Conservation (phyloP, 2,888 invertebrate species). For the Escarpia spicata region DNA sequence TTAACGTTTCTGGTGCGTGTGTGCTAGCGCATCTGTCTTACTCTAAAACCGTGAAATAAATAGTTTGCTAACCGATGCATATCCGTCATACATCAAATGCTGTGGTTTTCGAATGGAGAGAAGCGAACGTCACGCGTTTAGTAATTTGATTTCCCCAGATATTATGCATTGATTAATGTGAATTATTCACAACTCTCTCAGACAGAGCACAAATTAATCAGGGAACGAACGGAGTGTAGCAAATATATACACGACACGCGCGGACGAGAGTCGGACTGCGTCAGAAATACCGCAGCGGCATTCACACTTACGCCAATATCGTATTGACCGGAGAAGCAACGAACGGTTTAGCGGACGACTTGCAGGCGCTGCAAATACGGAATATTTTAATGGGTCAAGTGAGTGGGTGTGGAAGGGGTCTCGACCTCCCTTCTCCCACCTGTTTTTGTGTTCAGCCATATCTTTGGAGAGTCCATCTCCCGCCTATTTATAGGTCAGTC, state of each 20-base stretch:
- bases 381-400: no score
- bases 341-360: not conserved
- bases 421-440: no score
- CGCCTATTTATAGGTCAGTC: no score
- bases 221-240: not conserved
- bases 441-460: no score
- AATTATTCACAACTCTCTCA: slow-evolving; percentile 16
- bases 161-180: not conserved
- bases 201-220: slow-evolving; percentile 12
- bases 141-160: slow-evolving; percentile 7
- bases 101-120: not conserved
- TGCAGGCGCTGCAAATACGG: no score
- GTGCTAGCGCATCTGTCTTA: not conserved
- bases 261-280: not conserved
- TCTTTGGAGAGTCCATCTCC: no score
- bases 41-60: not conserved
- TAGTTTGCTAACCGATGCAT: not conserved
- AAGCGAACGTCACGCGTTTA: not conserved
- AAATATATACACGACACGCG: slow-evolving; percentile 12
- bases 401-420: no score
- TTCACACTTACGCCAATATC: not conserved
- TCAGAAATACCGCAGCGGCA: not conserved
- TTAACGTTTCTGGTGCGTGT: not conserved
- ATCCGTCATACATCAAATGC: not conserved
- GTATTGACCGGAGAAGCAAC: not conserved